These are phyloP conservation scores for Platygyra sinensis DNA, from an alignment of 64 coral and sea anemone species.

Conservation along the genomic window DNA sequence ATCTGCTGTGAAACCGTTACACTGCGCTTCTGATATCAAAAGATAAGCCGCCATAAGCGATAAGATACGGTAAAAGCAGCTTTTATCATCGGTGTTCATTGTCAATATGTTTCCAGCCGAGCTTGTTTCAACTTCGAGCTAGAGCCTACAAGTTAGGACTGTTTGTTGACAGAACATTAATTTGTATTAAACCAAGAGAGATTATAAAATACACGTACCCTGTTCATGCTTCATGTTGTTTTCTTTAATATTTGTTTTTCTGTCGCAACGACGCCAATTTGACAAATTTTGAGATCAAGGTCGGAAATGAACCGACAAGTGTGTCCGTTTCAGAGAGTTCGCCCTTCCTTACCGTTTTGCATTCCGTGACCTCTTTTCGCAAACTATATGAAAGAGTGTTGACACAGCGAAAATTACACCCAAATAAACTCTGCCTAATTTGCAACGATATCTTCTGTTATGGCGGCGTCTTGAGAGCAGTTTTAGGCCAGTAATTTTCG, in stretches of 20 bases:
- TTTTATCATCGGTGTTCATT: conserved; percentile 8
- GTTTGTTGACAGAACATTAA: conserved; percentile 27
- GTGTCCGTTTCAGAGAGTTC: not conserved
- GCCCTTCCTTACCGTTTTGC: not conserved
- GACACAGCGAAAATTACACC: conserved; percentile 5
- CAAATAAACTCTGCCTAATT: not conserved
- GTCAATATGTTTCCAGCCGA: not conserved
- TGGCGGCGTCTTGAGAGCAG: not conserved
- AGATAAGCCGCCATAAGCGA: conserved; percentile 41
- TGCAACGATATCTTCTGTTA: not conserved
- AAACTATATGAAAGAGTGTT: conserved; percentile 35
- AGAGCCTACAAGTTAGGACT: not conserved
- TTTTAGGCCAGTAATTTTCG: not conserved
- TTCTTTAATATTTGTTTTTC: not conserved
- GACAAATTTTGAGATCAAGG: not conserved
- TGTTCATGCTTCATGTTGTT: not conserved
- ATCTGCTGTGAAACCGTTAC: conserved; percentile 46
- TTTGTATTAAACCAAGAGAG: not conserved
- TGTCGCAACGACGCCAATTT: not conserved
- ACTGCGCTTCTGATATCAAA: conserved; percentile 40
- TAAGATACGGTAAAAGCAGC: conserved; percentile 28
- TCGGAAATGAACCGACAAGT: not conserved
- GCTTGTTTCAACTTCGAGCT: not conserved
- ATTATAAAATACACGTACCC: not conserved
- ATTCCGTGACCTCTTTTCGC: conserved; percentile 14